Base-by-base conservation (phyloP, 1,140 invertebrate species). In the Papilio polytes region DNA sequence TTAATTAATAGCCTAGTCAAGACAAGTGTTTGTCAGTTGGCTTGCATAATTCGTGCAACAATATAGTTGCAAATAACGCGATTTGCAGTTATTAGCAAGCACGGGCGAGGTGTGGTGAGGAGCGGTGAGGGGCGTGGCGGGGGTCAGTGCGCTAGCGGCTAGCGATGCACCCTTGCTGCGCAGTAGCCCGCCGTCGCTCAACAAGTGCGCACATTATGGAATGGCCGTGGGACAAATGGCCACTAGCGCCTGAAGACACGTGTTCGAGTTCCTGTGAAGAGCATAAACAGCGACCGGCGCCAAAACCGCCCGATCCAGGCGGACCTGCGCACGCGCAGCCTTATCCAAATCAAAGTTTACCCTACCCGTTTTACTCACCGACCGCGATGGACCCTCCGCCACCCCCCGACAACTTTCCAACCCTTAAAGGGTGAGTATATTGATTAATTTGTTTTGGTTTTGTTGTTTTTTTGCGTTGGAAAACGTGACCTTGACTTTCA, bases 61-160 rank as follows among this genome's bases (percentile, higher is more conserved):
- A 83, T 80, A 73, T 80, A 77, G 82, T 84, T 80, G 85, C 84
- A 80, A 82, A 74, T 83, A 89, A 86, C 86, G 88, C 86, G 83
- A 89, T 90, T 89, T 89, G 88, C 87, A 90, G 85, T 90, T 89
- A 88, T 92, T 88, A 84, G 85, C 80, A 86, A 84, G 84, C 78
- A 86, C 81, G 84, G 81, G 80, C 80, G 85, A 85, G 82, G 86
- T 85, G 84, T 82, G 84, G 86, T 80, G 77, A 79, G 63, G 63
- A 15, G 63, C 22, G 63, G 63, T 80, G 77, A 77, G 63, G 26
- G 4, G 63, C 2, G 13, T 26, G 81, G 86, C 85, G 85, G 83
- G 85, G 86, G 84, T 83, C 87, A 91, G 89, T 91, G 88, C 85
- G 89, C 89, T 87, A 89, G 85, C 91, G 89, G 89, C 91, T 91